Conservation (phyloP, 2,113 vertebrate genomes). For the Eubucco bourcierii region DNA sequence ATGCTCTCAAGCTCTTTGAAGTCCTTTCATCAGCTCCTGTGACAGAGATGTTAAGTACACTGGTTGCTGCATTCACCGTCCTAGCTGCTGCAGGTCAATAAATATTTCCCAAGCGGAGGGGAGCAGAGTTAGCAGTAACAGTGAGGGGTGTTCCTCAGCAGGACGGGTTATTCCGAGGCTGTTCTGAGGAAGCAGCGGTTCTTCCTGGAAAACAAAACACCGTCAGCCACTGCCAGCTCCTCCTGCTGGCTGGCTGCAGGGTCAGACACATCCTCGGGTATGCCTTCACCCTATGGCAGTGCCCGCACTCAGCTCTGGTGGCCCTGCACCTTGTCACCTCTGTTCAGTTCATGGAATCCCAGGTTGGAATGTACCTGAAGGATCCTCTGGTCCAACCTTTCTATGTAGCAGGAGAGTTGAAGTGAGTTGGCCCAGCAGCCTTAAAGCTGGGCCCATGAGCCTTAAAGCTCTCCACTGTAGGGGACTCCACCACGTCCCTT, state of each 20-base stretch:
- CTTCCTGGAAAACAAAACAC: slow-evolving; percentile 58
- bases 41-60: slow-evolving; percentile 33
- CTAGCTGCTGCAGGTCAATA: slow-evolving; percentile 25
- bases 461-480: no score
- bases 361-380: no score
- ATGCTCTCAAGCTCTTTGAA: background rate
- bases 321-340: accelerated
- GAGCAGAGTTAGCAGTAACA: slow-evolving; percentile 16
- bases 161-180: slow-evolving; percentile 54
- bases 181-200: slow-evolving; percentile 76
- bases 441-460: no score
- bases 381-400: no score
- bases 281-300: no score
- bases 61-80: background rate
- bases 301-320: background rate
- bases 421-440: no score
- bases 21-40: background rate
- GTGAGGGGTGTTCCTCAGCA: background rate
- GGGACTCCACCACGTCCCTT: no score
- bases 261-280: background rate
- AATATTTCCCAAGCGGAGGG: slow-evolving; percentile 48
- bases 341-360: background rate
- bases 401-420: no score
- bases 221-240: background rate
- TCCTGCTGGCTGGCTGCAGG: background rate